Evolutionary conservation across 92 coral and sea anemone species (phyloP), one percentile per base, ranked within the genome.

Genomic region (Porites evermanni): DNA sequence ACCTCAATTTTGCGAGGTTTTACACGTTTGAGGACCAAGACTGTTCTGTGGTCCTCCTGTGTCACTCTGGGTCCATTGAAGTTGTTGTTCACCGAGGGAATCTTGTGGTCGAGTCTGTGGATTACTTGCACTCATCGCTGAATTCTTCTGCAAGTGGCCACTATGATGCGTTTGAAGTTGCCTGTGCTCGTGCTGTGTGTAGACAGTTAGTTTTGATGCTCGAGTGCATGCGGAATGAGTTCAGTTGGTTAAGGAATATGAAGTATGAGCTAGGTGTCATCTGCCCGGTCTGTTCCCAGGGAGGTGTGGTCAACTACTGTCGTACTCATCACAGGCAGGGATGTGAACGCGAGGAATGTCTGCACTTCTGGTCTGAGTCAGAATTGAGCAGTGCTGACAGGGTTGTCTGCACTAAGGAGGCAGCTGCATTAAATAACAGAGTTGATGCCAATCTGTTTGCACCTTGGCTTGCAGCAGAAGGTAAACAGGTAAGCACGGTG

Each of bases 251-350:
- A 70, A 86, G 47, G 51, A 54, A 59, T 7, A 80, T 68, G 82
- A 83, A 6, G 12, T 86, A 75, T 64, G 53, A 64, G 14, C 44
- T 78, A 3, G 67, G 82, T 86, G 87, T 91, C 29, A 53, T 61
- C 21, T 91, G 93, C 72, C 77, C 91, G 1, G 84, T 91, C 38
- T 91, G 93, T 68, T 89, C 84, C 21, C 77, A 59, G 19, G 83
- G 83, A 66, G 13, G 75, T n/a, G 16, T 32, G 9, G 64, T 74
- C 24, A 83, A 1, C 71, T 83, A 44, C 70, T 83, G 87, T 8
- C 71, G 79, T n/a, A 47, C 52, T 20, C 87, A 83, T 52, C 79
- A 47, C 63, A 26, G 2, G 14, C 70, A 83, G 16, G 24, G 21
- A 20, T 85, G 88, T 61, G 58, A 53, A 38, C 81, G 38, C 53